A percentile compares a stretch with the other conserved stretches of the same genome.
Evolutionary conservation across 2,888 invertebrate genomes (phyloP).

Genomic region (Euplagia quadripunctaria): DNA sequence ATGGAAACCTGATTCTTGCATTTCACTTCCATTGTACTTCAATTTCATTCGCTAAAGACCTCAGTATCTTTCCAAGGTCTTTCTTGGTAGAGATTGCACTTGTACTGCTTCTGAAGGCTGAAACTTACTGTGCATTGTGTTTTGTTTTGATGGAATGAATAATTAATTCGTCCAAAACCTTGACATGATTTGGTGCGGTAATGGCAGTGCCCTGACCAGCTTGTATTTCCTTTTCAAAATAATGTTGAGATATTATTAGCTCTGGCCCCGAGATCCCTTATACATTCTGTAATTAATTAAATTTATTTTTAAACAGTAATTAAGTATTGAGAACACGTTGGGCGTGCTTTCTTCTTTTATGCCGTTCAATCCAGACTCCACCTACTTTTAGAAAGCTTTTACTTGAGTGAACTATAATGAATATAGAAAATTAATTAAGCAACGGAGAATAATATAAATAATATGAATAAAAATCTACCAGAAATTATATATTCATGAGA

Average conservation of each 20-base stretch:
- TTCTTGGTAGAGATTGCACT: neutral
- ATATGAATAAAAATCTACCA: no score
- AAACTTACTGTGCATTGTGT: neutral
- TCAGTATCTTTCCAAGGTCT: neutral
- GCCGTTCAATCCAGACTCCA: no score
- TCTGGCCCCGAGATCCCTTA: neutral
- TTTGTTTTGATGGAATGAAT: neutral
- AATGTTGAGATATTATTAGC: neutral
- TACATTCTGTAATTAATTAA: neutral
- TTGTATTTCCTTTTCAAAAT: neutral
- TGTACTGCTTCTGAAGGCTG: neutral
- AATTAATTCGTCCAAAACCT: neutral
- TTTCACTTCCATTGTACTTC: neutral
- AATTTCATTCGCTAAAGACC: neutral
- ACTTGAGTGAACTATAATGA: no score
- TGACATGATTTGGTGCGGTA: neutral
- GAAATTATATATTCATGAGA: no score
- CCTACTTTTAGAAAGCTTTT: no score
- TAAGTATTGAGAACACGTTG: no score
- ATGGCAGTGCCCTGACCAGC: no score
- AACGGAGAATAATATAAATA: no score
- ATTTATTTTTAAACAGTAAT: neutral
- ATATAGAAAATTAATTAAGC: no score
- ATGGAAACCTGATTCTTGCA: no score
- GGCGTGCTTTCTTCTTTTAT: no score